Evolutionary conservation across 2,888 invertebrate genomes (phyloP).

Genomic region (Podabrus alpinus): DNA sequence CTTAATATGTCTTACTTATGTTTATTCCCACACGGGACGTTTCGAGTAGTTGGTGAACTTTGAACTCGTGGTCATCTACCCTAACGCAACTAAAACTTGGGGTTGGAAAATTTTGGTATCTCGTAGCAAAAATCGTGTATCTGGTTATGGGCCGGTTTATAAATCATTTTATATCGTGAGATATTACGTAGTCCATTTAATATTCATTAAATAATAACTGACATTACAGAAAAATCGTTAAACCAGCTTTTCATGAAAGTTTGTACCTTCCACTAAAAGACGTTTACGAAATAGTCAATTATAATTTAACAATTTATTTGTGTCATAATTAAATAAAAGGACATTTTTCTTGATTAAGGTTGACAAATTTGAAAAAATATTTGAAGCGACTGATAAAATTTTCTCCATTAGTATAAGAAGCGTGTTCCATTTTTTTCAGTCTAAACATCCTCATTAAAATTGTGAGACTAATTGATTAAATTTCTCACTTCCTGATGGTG

Average conservation of each 20-base stretch:
- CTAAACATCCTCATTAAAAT: background rate
- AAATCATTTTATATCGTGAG: background rate
- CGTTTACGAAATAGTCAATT: background rate
- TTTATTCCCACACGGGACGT: constrained; percentile 2
- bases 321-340: background rate
- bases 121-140: background rate
- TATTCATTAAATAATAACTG: background rate
- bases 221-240: background rate
- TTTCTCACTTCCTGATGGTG: background rate
- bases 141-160: background rate
- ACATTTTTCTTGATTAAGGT: background rate
- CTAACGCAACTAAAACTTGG: background rate
- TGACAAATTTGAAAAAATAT: background rate
- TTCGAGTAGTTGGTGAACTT: background rate
- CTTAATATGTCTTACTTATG: background rate
- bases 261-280: background rate
- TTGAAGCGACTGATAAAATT: background rate
- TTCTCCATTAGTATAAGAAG: background rate
- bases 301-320: background rate
- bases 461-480: background rate
- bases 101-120: background rate
- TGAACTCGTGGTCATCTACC: constrained; percentile 1
- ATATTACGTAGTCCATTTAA: background rate
- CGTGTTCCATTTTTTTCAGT: background rate
- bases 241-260: background rate